Conservation (phyloP, 2,888 invertebrate species). For the Oasisia sp. region DNA sequence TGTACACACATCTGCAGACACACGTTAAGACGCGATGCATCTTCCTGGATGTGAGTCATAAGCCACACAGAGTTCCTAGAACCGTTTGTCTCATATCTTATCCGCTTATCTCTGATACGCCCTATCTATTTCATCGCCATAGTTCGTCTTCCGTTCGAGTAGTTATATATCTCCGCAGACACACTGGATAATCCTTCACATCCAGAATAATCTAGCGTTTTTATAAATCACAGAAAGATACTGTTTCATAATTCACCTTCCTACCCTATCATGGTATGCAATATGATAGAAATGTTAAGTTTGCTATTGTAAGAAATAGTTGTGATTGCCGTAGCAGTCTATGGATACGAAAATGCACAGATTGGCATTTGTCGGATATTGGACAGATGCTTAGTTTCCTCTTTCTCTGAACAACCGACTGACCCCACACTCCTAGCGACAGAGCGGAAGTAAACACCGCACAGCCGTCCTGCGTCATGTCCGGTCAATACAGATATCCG, state of each 20-base stretch:
- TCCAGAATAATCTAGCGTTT: neutral
- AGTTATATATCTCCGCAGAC: neutral
- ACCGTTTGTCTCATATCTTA: neutral
- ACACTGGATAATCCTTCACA: neutral
- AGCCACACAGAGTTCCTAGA: neutral
- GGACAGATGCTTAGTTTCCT: neutral
- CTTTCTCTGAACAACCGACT: neutral
- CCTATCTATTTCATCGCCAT: neutral
- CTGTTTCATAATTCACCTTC: too few species aligned
- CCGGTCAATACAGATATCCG: neutral
- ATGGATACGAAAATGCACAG: neutral
- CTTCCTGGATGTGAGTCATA: neutral
- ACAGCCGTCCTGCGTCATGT: neutral
- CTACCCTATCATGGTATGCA: too few species aligned
- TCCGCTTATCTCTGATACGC: slow-evolving; percentile 1
- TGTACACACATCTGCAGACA: neutral
- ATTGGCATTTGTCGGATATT: neutral
- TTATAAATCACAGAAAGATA: too few species aligned
- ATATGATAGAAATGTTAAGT: too few species aligned
- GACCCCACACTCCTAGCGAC: too few species aligned
- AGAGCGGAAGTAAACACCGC: neutral
- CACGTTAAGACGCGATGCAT: neutral
- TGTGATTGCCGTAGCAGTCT: neutral
- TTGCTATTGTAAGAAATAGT: neutral
- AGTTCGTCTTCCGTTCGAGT: neutral